These are phyloP conservation scores for Drosophila obscura DNA, from an alignment of 1,140 invertebrate species.

Conservation along the genomic window DNA sequence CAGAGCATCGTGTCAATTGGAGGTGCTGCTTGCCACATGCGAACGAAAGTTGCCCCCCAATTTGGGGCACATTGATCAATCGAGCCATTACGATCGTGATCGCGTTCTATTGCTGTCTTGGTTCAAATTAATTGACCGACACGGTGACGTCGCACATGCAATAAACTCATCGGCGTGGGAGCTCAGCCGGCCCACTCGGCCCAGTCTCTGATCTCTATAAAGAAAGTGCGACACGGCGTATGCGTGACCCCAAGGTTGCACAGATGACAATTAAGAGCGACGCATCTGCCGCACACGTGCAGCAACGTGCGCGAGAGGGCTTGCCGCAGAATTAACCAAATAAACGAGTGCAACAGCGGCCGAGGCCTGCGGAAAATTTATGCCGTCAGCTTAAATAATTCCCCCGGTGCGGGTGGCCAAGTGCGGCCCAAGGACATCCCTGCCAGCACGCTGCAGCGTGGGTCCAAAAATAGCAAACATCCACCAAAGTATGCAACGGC, in stretches of 20 bases:
- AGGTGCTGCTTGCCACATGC: constrained; percentile 62
- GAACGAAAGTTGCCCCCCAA: constrained; percentile 12
- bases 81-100: constrained; percentile 27
- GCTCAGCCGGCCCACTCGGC: constrained; percentile 13
- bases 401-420: constrained; percentile 8
- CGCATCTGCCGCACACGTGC: constrained; percentile 9
- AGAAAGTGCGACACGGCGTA: constrained; percentile 71
- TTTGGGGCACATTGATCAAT: constrained; percentile 59
- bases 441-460: neutral
- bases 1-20: constrained; percentile 34
- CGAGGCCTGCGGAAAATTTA: constrained; percentile 34
- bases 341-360: constrained; percentile 28
- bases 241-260: constrained; percentile 53
- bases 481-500: constrained; percentile 24
- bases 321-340: constrained; percentile 22
- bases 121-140: constrained; percentile 75
- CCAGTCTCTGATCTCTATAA: constrained; percentile 14
- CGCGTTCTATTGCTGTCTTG: constrained; percentile 34
- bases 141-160: constrained; percentile 55
- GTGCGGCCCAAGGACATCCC: constrained; percentile 22
- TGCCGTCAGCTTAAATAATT: constrained; percentile 43
- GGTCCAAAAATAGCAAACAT: constrained; percentile 40
- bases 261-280: constrained; percentile 33
- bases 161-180: constrained; percentile 59
- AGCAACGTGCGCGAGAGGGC: constrained; percentile 41